Evolutionary conservation across 2,797 vertebrate species (phyloP), one percentile per base, ranked within the genome.

Genomic region (Malurus leucopterus): DNA sequence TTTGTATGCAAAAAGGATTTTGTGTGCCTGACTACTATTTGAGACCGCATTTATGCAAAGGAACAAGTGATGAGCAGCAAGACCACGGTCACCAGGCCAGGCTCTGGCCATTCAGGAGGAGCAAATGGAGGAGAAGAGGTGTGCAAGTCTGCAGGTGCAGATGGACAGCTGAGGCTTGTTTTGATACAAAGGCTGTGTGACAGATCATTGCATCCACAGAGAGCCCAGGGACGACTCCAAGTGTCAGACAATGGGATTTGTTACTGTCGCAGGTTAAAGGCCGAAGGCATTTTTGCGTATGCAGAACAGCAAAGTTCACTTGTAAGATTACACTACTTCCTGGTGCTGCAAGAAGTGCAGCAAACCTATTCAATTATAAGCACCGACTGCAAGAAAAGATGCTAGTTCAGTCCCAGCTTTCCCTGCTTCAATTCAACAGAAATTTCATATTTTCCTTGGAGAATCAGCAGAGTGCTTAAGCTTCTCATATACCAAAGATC

Each of bases 281-380:
- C 49, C 32, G 15, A 32, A 50, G 40, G 38, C 21, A 29, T 53
- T 63, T 50, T 11, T 79, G 46, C 8, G 15, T 4, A 20, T 11
- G 21, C 13, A 51, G 29, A 75, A 64, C 29, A 64, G 14, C 47
- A 30, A 41, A 65, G 21, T 67, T 86, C 49, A 38, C 36, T 22
- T 70, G 23, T 30, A 69, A 64, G 13, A 41, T 69, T 41, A 47
- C 12, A 27, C 13, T 29, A 4, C 11, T 59, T 44, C n/a, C 34
- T 18, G 10, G 19, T 14, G 38, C 19, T 80, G 38, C 38, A 63
- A 63, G 46, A 91, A 71, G 5, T 47, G 27, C 40, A 38, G 70
- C 46, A 57, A 44, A 44, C 0, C 0, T 12, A 61, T 5, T 78
- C 3, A 29, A n/a, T 51, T 19, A 4, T 6, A 40, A 75, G 36